A percentile compares a stretch with the other conserved stretches of the same genome.
These are phyloP conservation scores for Tineola bisselliella DNA, from an alignment of 2,888 invertebrate species.

Conservation along the genomic window DNA sequence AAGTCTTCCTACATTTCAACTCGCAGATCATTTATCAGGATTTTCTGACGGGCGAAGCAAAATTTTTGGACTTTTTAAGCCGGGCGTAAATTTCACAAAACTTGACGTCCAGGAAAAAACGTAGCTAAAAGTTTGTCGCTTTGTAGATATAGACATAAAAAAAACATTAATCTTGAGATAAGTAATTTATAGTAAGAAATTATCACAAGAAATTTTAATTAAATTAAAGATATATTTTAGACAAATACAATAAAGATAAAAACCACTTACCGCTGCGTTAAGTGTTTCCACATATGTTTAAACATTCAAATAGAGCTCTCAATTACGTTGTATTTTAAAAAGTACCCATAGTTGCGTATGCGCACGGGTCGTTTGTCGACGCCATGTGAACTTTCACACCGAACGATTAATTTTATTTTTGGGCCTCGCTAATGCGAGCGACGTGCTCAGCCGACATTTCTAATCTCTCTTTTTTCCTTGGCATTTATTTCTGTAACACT, in stretches of 20 bases:
- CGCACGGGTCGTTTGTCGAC: conserved; percentile 36
- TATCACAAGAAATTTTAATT: background rate
- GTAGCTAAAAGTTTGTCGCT: background rate
- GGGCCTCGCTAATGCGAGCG: conserved; percentile 40
- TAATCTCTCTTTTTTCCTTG: conserved; percentile 44
- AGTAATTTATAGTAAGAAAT: background rate
- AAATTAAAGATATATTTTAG: conserved; percentile 8
- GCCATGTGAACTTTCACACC: conserved; percentile 56
- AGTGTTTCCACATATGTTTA: conserved; percentile 30
- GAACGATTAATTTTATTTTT: conserved; percentile 59
- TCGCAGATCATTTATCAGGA: conserved; percentile 71
- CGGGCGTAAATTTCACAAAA: conserved; percentile 62
- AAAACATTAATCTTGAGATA: no score
- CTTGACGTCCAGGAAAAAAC: conserved; percentile 38
- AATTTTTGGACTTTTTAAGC: conserved; percentile 68
- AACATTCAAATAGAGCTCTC: conserved; percentile 29
- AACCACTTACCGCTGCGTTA: no score
- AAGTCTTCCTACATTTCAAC: conserved; percentile 35
- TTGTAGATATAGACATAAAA: no score
- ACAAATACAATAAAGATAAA: no score
- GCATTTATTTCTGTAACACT: conserved; percentile 53
- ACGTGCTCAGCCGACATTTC: conserved; percentile 33
- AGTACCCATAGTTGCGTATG: conserved; percentile 27
- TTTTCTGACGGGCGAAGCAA: conserved; percentile 72
- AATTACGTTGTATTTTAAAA: conserved; percentile 41